These are phyloP conservation scores for Tachypleus tridentatus DNA, from an alignment of 1,140 invertebrate genomes.

Conservation along the genomic window DNA sequence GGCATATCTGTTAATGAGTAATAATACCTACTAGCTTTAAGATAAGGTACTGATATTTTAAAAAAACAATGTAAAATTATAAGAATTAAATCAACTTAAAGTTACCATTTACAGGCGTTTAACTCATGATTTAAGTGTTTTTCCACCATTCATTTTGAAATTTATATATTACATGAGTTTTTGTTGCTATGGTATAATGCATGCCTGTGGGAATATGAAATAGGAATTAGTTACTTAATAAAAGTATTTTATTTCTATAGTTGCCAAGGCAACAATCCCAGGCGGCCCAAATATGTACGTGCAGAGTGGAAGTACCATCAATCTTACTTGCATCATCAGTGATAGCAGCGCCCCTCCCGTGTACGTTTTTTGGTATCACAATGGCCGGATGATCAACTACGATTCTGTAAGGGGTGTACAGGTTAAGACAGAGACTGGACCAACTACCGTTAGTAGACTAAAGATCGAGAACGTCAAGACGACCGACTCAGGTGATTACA, in stretches of 20 bases:
- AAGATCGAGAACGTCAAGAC: slow-evolving; percentile 72
- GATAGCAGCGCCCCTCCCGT: slow-evolving; percentile 69
- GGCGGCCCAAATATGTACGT: slow-evolving; percentile 69
- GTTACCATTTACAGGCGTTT: no score
- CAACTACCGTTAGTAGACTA: slow-evolving; percentile 73
- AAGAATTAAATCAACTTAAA: no score
- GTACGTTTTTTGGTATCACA: slow-evolving; percentile 67
- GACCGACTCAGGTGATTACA: slow-evolving; percentile 55
- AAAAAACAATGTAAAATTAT: no score
- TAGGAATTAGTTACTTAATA: no score
- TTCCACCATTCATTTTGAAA: no score
- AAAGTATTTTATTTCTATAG: slow-evolving; percentile 40
- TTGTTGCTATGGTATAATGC: no score
- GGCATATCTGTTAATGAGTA: no score
- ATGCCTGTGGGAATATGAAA: no score
- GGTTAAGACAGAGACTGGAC: slow-evolving; percentile 79
- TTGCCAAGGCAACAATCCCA: slow-evolving; percentile 67
- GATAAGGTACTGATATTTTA: no score
- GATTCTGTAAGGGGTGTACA: slow-evolving; percentile 41
- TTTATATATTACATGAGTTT: no score
- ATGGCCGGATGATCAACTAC: slow-evolving; percentile 63
- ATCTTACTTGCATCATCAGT: slow-evolving; percentile 68
- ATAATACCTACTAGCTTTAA: no score
- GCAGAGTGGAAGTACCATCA: slow-evolving; percentile 74
- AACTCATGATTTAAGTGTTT: no score